Conservation (phyloP, 2,113 vertebrate species). For the Sinocyclocheilus grahami region DNA sequence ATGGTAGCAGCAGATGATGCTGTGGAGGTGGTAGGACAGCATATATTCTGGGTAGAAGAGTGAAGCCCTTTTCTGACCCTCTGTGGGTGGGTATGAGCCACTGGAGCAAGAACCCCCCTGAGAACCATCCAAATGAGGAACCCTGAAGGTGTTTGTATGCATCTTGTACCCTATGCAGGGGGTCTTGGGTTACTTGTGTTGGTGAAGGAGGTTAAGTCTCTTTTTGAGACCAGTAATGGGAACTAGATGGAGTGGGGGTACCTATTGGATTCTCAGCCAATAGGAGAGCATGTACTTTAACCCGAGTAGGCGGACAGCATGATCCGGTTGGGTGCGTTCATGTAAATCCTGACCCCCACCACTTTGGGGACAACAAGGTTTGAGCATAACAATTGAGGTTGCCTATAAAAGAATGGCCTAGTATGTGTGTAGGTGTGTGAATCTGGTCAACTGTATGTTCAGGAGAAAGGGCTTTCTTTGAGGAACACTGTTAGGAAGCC, state of each 20-base stretch:
- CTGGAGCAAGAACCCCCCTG: slow-evolving; percentile 22
- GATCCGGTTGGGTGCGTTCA: slow-evolving; percentile 3
- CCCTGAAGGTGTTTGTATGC: slow-evolving; percentile 38
- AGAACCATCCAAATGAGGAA: slow-evolving; percentile 42
- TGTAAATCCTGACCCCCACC: slow-evolving; percentile 20
- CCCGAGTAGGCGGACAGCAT: slow-evolving; percentile 43
- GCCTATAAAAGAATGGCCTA: neutral
- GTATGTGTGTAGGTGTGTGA: slow-evolving; percentile 46
- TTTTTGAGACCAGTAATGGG: slow-evolving; percentile 41
- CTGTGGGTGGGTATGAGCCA: slow-evolving; percentile 49
- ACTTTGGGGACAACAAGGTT: neutral
- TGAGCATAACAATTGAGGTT: slow-evolving; percentile 15
- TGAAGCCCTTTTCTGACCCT: slow-evolving; percentile 52
- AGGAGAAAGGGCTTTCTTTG: slow-evolving; percentile 2
- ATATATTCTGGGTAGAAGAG: slow-evolving; percentile 31
- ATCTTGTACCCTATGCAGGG: slow-evolving; percentile 24
- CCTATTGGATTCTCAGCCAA: slow-evolving; percentile 2
- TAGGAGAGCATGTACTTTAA: slow-evolving; percentile 29
- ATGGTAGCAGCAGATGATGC: slow-evolving; percentile 57
- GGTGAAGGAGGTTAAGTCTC: slow-evolving; percentile 26
- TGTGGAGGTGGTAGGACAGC: slow-evolving; percentile 38
- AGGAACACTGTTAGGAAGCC: slow-evolving; percentile 56
- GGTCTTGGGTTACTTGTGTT: slow-evolving; percentile 41
- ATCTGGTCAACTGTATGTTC: slow-evolving; percentile 9
- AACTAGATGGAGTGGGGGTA: slow-evolving; percentile 37